Evolutionary conservation across 2,113 vertebrate genomes (phyloP).

Genomic region (Phyllostomus hastatus): DNA sequence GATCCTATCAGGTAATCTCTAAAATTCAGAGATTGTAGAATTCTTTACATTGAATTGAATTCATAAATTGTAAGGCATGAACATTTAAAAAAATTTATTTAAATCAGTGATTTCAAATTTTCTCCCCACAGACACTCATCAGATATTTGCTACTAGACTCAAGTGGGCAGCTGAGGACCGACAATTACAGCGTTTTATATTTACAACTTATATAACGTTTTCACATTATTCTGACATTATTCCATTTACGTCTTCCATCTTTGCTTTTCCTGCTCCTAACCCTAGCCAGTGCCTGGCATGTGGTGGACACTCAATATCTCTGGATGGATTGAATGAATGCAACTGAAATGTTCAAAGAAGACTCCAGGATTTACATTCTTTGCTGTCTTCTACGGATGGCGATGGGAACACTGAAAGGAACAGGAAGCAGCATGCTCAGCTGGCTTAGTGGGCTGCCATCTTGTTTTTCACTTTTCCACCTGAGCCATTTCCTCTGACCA

Average conservation of each 20-base stretch:
- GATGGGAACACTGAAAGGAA: not conserved
- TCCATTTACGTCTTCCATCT: not conserved
- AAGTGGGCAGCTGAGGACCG: not conserved
- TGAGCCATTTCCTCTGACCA: not conserved
- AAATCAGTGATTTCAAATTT: not conserved
- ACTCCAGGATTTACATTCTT: not conserved
- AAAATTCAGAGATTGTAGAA: not conserved
- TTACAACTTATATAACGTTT: not conserved
- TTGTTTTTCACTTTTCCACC: not conserved
- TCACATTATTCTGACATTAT: not conserved
- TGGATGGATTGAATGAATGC: not conserved
- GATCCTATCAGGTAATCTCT: not conserved
- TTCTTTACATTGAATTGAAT: not conserved
- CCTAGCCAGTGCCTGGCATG: too few relatives aligned
- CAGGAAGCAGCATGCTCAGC: not conserved
- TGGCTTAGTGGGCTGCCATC: not conserved
- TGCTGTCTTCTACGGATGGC: not conserved
- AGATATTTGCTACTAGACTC: not conserved
- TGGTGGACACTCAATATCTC: not conserved
- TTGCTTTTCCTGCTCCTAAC: not conserved
- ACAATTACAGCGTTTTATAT: not conserved
- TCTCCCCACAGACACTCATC: not conserved
- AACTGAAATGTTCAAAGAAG: not conserved
- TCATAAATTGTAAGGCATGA: not conserved
- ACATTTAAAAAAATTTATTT: not conserved